Evolutionary conservation across 2,888 invertebrate genomes (phyloP).

Genomic region (Atethmia centrago): DNA sequence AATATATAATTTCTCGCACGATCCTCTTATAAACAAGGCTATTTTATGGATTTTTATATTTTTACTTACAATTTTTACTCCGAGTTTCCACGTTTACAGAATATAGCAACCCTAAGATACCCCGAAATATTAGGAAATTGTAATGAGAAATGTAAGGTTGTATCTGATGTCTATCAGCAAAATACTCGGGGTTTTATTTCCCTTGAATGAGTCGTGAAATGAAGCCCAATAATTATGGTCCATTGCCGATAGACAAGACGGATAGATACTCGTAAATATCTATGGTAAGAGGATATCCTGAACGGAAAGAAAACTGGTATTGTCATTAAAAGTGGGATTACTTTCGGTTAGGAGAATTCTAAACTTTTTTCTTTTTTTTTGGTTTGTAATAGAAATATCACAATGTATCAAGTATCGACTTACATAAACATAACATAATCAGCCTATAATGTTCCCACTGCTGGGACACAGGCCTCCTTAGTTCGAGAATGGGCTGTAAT

Average conservation of each 20-base stretch:
- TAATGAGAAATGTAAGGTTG: slow-evolving; percentile 20
- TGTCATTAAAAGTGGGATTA: neutral
- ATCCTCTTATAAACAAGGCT: too few species aligned
- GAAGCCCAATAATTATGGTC: neutral
- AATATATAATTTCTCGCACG: too few species aligned
- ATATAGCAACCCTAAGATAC: neutral
- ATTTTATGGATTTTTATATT: too few species aligned
- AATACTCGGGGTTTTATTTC: slow-evolving; percentile 14
- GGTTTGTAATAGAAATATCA: neutral
- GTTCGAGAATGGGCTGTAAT: too few species aligned
- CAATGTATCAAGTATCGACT: neutral
- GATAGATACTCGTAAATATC: neutral
- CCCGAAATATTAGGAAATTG: slow-evolving; percentile 21
- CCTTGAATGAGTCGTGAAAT: slow-evolving; percentile 23
- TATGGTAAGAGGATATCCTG: neutral
- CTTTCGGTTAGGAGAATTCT: neutral
- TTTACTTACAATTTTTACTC: neutral
- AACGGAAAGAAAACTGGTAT: neutral
- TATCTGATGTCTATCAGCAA: slow-evolving; percentile 15
- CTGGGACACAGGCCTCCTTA: too few species aligned
- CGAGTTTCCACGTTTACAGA: too few species aligned
- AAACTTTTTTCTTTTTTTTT: neutral
- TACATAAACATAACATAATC: too few species aligned
- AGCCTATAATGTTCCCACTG: too few species aligned
- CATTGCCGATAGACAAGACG: neutral